Evolutionary conservation across 2,888 invertebrate species (phyloP).

Genomic region (Peribatodes rhomboidaria): DNA sequence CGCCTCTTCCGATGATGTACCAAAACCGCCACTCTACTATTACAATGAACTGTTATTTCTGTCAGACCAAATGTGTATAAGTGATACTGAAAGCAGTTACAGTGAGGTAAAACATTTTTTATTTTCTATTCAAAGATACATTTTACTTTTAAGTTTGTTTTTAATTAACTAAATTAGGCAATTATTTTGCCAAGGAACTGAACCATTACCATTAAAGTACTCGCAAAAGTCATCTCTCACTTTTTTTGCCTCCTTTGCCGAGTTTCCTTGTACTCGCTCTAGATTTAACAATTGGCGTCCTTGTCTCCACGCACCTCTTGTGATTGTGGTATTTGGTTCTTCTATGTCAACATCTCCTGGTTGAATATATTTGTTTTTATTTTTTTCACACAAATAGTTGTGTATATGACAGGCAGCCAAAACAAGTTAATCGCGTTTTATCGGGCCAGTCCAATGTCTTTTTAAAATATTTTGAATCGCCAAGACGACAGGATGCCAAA

Average conservation of each 20-base stretch:
- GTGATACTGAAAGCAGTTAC: slow-evolving; percentile 43
- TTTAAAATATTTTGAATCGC: not conserved
- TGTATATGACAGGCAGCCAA: slow-evolving; percentile 28
- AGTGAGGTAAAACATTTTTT: slow-evolving; percentile 41
- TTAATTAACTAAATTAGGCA: slow-evolving; percentile 34
- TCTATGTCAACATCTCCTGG: slow-evolving; percentile 35
- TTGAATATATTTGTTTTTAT: slow-evolving; percentile 35
- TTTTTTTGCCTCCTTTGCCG: slow-evolving; percentile 39
- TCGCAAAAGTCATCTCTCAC: slow-evolving; percentile 37
- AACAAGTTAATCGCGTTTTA: no score
- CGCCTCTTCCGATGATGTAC: slow-evolving; percentile 25
- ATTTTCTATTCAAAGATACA: slow-evolving; percentile 35
- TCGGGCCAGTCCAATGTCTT: slow-evolving; percentile 2
- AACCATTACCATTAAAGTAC: slow-evolving; percentile 38
- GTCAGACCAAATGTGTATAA: slow-evolving; percentile 43
- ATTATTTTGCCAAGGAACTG: slow-evolving; percentile 38
- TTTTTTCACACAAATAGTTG: slow-evolving; percentile 35
- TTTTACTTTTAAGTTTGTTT: slow-evolving; percentile 30
- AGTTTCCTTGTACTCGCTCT: slow-evolving; percentile 41
- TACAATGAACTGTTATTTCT: slow-evolving; percentile 41
- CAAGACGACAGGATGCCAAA: slow-evolving; percentile 2
- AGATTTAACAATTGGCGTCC: slow-evolving; percentile 35
- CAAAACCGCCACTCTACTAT: slow-evolving; percentile 33
- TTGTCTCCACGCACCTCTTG: slow-evolving; percentile 37
- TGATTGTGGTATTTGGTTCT: slow-evolving; percentile 35